These are phyloP conservation scores for Onychomys arenicola DNA, from an alignment of 2,797 vertebrate species.

Conservation along the genomic window DNA sequence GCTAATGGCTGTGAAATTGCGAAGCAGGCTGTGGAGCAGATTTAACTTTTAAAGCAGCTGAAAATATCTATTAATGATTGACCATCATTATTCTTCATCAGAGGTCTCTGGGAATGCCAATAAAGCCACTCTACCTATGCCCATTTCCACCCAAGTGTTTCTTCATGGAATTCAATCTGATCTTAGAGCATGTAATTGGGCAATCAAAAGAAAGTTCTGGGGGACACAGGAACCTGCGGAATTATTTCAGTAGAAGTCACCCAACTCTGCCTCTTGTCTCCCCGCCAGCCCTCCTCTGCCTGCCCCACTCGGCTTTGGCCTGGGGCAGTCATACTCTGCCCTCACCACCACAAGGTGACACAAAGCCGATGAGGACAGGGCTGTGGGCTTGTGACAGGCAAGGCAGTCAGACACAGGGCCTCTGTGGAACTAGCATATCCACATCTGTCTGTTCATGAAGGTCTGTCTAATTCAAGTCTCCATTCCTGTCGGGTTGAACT, in stretches of 20 bases:
- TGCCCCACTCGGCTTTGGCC: neutral
- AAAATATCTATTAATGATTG: conserved; percentile 84
- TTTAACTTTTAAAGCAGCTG: conserved; percentile 85
- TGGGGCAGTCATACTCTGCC: neutral
- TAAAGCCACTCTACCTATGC: conserved; percentile 73
- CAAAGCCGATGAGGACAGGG: neutral
- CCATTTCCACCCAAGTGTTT: conserved; percentile 70
- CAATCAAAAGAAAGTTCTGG: conserved; percentile 61
- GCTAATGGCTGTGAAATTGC: conserved; percentile 80
- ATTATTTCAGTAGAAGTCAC: neutral
- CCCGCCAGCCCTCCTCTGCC: neutral
- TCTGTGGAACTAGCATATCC: too few relatives aligned
- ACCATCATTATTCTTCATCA: conserved; percentile 73
- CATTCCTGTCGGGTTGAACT: neutral
- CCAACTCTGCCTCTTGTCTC: neutral
- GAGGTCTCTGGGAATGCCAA: conserved; percentile 75
- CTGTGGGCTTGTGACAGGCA: neutral
- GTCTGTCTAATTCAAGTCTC: neutral
- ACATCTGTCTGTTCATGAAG: neutral
- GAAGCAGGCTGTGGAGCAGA: conserved; percentile 79
- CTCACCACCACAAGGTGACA: too few relatives aligned
- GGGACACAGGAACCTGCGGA: neutral
- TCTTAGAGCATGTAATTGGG: conserved; percentile 63
- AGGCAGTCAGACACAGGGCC: neutral
- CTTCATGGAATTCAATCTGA: conserved; percentile 41